These are phyloP conservation scores for Cancer borealis DNA, from an alignment of 2,888 invertebrate species.

Conservation along the genomic window DNA sequence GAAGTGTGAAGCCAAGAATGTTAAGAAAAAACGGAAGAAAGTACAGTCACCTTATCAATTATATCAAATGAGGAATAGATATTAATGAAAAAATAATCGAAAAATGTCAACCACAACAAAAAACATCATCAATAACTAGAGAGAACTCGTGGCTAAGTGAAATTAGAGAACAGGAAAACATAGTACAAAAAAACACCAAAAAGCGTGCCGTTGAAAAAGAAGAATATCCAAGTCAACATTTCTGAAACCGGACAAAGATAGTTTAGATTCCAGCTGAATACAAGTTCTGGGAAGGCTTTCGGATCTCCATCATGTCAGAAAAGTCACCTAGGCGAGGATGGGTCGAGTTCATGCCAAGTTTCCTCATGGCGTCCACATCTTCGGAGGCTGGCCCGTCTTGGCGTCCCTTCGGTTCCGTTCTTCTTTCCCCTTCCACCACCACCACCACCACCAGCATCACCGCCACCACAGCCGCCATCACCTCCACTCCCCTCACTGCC, in stretches of 20 bases:
- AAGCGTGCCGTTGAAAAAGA: background rate
- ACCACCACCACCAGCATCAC: background rate
- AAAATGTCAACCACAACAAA: background rate
- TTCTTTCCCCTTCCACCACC: background rate
- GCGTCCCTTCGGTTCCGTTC: background rate
- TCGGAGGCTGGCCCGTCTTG: background rate
- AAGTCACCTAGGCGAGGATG: slow-evolving; percentile 11
- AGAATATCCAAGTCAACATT: background rate
- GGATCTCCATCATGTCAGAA: background rate
- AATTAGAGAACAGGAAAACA: background rate
- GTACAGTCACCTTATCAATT: background rate
- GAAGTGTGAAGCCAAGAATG: background rate
- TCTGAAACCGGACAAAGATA: too few species aligned
- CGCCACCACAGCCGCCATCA: background rate
- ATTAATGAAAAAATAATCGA: too few species aligned
- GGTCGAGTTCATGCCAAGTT: slow-evolving; percentile 37
- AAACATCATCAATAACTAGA: background rate
- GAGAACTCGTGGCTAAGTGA: background rate
- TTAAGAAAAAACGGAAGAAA: background rate
- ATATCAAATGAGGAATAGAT: background rate
- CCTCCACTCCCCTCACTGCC: background rate
- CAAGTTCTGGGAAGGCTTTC: background rate
- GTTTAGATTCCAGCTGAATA: background rate
- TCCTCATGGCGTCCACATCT: background rate
- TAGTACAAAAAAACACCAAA: background rate